These are phyloP conservation scores for Lates calcarifer DNA, from an alignment of 2,113 vertebrate species.

Conservation along the genomic window DNA sequence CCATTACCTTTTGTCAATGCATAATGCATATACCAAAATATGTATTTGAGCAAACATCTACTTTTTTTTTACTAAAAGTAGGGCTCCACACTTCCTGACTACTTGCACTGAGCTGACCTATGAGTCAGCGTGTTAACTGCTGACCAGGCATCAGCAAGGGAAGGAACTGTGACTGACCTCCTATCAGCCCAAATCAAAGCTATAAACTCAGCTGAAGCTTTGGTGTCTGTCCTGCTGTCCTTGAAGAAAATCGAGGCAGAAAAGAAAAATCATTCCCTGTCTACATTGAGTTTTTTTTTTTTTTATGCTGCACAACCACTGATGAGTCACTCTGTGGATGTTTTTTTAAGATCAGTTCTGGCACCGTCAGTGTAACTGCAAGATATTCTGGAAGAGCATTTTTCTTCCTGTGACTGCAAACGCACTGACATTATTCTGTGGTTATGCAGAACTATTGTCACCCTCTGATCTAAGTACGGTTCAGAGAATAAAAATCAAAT, in stretches of 20 bases:
- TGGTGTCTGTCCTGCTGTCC: not conserved
- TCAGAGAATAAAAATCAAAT: not conserved
- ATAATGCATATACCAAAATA: too few relatives aligned
- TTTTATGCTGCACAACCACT: not conserved
- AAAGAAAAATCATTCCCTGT: not conserved
- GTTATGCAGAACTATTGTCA: not conserved
- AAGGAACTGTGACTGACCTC: conserved; percentile 24
- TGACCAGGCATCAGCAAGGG: conserved; percentile 42
- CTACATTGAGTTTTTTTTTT: not conserved
- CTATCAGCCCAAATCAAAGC: conserved; percentile 27
- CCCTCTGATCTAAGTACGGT: not conserved
- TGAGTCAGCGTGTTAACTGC: conserved; percentile 41
- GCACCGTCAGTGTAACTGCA: not conserved
- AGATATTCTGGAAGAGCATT: not conserved
- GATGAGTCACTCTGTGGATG: conserved; percentile 17
- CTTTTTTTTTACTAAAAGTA: too few relatives aligned
- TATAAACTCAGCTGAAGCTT: conserved; percentile 17
- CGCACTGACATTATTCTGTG: not conserved
- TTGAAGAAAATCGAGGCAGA: not conserved
- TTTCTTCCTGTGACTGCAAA: not conserved
- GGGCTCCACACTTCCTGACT: conserved; percentile 17
- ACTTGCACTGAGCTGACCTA: conserved; percentile 6
- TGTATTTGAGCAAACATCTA: too few relatives aligned
- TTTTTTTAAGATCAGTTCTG: conserved; percentile 17
- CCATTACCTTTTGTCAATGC: too few relatives aligned